Percentiles rank a stretch among this genome's conserved stretches.
Conservation (phyloP, 2,797 vertebrate species). For the Platyrinchus mystaceus region DNA sequence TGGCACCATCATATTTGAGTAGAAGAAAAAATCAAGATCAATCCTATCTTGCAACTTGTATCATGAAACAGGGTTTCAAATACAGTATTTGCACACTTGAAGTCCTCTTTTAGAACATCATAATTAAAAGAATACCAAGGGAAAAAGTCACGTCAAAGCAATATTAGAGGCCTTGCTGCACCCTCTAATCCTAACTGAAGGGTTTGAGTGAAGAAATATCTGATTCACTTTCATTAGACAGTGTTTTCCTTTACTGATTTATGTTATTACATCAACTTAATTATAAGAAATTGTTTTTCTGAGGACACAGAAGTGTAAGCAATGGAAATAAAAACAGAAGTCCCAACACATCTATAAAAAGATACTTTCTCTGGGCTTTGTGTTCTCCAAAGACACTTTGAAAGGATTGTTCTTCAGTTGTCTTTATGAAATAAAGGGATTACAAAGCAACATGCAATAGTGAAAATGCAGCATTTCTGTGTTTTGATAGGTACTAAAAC, state of each 20-base stretch:
- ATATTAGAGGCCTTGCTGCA: constrained; percentile 19
- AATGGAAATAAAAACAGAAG: not conserved
- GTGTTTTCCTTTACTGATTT: not conserved
- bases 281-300: not conserved
- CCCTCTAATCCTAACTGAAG: not conserved
- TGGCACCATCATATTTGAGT: not conserved
- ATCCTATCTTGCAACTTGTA: not conserved
- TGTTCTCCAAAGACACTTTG: not conserved
- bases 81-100: not conserved
- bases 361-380: not conserved
- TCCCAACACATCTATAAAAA: not conserved
- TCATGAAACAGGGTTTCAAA: not conserved
- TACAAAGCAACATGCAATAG: not conserved
- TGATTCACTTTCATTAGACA: not conserved
- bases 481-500: not conserved
- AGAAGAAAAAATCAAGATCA: not conserved
- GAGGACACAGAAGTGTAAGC: not conserved
- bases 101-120: not conserved
- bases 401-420: not conserved
- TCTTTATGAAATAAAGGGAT: not conserved
- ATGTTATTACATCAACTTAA: not conserved
- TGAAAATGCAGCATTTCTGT: not conserved
- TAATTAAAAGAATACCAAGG: constrained; percentile 24
- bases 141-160: constrained; percentile 21
- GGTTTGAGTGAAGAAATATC: not conserved